Evolutionary conservation across 2,113 vertebrate genomes (phyloP).

Genomic region (Thamnophis sirtalis): DNA sequence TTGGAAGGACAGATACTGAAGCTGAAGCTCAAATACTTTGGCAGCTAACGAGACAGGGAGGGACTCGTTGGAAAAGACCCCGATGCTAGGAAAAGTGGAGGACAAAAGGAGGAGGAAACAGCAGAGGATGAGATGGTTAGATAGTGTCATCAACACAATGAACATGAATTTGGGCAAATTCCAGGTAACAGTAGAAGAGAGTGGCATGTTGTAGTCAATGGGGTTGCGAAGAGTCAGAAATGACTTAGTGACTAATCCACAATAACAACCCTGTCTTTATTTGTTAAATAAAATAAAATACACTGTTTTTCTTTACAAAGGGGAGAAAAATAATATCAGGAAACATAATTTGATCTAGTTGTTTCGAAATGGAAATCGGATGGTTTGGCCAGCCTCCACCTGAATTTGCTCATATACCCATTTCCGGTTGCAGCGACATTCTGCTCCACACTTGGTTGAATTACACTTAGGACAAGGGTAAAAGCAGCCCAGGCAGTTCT

Average conservation of each 20-base stretch:
- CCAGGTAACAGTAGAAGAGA: background rate
- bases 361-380: slow-evolving; percentile 59
- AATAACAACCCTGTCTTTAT: background rate
- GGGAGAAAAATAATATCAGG: background rate
- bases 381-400: slow-evolving; percentile 61
- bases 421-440: slow-evolving; percentile 70
- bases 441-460: slow-evolving; percentile 72
- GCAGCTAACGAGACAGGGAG: background rate
- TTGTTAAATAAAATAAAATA: background rate
- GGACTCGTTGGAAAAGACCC: background rate
- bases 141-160: background rate
- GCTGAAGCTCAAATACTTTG: background rate
- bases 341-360: slow-evolving; percentile 25
- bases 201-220: background rate
- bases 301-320: background rate
- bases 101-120: background rate
- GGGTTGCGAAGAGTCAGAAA: background rate
- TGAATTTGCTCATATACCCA: slow-evolving; percentile 72
- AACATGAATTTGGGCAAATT: background rate
- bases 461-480: slow-evolving; percentile 74
- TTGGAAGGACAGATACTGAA: background rate
- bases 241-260: background rate
- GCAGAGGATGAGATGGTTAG: background rate
- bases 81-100: background rate
- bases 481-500: slow-evolving; percentile 74